These are phyloP conservation scores for Phoxinus phoxinus DNA, from an alignment of 2,113 vertebrate species.

Conservation along the genomic window DNA sequence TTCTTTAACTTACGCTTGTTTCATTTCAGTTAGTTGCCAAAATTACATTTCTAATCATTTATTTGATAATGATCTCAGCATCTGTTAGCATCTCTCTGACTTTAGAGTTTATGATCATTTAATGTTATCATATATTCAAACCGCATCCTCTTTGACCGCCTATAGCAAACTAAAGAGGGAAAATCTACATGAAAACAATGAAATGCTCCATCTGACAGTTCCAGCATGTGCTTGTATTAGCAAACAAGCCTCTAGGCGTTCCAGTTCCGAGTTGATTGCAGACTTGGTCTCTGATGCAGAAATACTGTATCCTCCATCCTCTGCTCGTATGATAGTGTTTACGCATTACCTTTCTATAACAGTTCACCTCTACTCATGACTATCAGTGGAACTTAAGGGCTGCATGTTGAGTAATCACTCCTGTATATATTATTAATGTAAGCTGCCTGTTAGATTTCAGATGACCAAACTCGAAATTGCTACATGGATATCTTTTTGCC, in stretches of 20 bases:
- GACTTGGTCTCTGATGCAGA: neutral
- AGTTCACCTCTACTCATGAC: neutral
- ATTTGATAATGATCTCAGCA: too few species aligned
- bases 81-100: too few species aligned
- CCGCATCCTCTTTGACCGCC: neutral
- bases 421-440: slow-evolving; percentile 22
- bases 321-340: neutral
- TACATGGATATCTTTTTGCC: slow-evolving; percentile 18
- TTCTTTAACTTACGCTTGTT: too few species aligned
- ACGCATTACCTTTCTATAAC: neutral
- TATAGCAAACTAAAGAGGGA: neutral
- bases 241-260: neutral
- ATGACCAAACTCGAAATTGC: neutral
- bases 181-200: slow-evolving; percentile 13
- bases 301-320: neutral
- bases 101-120: neutral
- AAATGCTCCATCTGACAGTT: slow-evolving; percentile 2
- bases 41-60: too few species aligned
- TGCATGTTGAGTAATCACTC: slow-evolving; percentile 6
- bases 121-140: neutral
- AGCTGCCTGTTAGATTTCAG: slow-evolving; percentile 24
- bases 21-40: too few species aligned
- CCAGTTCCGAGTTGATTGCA: neutral
- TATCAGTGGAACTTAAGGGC: neutral
- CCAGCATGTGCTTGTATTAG: neutral